phyloP scores from a whole-genome alignment of 2,888 invertebrate genomes.

The Amiota communis region DNA sequence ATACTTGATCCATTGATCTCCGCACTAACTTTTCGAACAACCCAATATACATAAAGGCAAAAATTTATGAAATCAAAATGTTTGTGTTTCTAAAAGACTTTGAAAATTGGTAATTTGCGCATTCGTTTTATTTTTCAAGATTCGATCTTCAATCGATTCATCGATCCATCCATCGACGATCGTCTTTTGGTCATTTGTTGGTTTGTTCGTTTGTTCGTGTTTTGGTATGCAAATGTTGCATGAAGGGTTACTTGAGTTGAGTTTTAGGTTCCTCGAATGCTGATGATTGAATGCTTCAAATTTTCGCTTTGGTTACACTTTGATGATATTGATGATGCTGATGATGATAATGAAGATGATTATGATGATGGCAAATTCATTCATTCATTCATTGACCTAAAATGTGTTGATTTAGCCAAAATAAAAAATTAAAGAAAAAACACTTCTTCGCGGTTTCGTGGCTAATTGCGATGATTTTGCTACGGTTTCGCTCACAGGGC shows the following conservation, averaged over 20 bases:
- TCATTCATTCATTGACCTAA: slow-evolving; percentile 60
- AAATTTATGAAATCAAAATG: slow-evolving; percentile 29
- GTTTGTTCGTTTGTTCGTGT: too few relatives aligned
- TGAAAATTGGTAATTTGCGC: slow-evolving; percentile 57
- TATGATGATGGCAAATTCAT: slow-evolving; percentile 59
- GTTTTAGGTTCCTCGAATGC: too few relatives aligned
- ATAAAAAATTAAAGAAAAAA: neutral
- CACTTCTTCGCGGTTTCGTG: neutral
- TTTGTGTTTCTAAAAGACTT: slow-evolving; percentile 53
- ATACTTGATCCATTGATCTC: too few relatives aligned
- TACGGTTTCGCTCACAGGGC: neutral
- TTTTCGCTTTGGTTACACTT: slow-evolving; percentile 63
- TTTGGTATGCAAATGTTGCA: slow-evolving; percentile 25
- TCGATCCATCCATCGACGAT: too few relatives aligned
- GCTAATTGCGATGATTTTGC: slow-evolving; percentile 13
- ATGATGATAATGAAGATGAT: too few relatives aligned
- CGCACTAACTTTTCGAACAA: too few relatives aligned
- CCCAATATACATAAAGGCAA: too few relatives aligned
- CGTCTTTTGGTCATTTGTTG: too few relatives aligned
- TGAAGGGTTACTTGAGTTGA: neutral
- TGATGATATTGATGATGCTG: slow-evolving; percentile 50
- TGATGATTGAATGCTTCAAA: neutral
- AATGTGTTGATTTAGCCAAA: slow-evolving; percentile 50
- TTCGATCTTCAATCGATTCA: neutral
- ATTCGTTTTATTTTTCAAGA: neutral